Conservation (phyloP, 2,113 vertebrate species). For the Podarcis cretensis region DNA sequence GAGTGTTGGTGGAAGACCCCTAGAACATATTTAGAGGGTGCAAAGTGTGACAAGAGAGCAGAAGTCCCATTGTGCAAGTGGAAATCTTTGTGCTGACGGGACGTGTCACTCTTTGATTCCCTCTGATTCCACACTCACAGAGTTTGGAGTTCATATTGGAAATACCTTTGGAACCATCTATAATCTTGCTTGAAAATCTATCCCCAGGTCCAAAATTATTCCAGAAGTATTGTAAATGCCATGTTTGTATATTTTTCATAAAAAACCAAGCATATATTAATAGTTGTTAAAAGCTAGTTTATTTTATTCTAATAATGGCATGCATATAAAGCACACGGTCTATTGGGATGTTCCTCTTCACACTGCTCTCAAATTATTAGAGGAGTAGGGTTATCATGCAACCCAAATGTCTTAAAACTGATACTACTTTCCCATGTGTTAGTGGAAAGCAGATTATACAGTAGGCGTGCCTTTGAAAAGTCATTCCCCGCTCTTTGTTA, state of each 20-base stretch:
- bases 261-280: not conserved
- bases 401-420: not conserved
- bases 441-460: not conserved
- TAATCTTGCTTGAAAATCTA: not conserved
- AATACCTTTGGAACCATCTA: slow-evolving; percentile 5
- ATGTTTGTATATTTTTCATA: not conserved
- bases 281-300: not conserved
- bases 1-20: too few species aligned
- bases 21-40: too few species aligned
- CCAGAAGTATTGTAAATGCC: not conserved
- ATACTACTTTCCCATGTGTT: not conserved
- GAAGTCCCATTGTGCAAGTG: too few species aligned
- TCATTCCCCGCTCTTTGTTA: not conserved
- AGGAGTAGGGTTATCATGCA: not conserved
- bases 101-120: too few species aligned
- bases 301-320: not conserved
- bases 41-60: too few species aligned
- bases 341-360: not conserved
- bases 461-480: not conserved
- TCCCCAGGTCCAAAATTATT: not conserved
- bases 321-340: not conserved
- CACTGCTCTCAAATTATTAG: not conserved
- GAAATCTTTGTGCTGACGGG: too few species aligned
- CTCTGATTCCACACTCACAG: not conserved
- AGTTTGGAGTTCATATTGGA: not conserved